Evolutionary conservation across 2,888 invertebrate species (phyloP).

Genomic region (Trilocha varians): DNA sequence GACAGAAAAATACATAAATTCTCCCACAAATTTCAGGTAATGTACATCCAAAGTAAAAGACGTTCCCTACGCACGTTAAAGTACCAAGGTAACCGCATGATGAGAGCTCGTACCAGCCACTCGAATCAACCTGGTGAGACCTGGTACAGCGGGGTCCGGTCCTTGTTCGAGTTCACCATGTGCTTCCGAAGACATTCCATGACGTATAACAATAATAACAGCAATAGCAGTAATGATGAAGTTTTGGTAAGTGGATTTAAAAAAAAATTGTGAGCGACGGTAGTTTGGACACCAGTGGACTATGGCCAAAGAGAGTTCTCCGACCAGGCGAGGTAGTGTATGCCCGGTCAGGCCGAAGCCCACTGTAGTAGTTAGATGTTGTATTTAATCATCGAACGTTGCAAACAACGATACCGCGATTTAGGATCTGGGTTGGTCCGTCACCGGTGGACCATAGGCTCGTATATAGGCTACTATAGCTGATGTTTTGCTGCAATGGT

Average conservation of each 20-base stretch:
- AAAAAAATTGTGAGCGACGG: no score
- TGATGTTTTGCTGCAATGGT: no score
- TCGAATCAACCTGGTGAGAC: conserved; percentile 16
- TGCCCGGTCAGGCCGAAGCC: no score
- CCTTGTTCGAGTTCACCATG: conserved; percentile 49
- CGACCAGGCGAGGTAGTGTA: no score
- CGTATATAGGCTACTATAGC: no score
- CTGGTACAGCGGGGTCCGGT: conserved; percentile 35
- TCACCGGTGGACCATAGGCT: no score
- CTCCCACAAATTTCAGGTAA: conserved; percentile 44
- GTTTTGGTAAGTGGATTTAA: conserved; percentile 51
- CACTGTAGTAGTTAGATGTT: no score
- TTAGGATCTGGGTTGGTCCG: no score
- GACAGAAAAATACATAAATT: not conserved
- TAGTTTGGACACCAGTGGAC: no score
- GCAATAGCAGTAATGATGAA: conserved; percentile 46
- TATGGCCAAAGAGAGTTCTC: no score
- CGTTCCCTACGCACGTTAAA: conserved; percentile 67
- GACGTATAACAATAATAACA: conserved; percentile 49
- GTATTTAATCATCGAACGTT: no score
- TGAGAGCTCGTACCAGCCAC: conserved; percentile 37
- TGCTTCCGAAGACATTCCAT: conserved; percentile 40
- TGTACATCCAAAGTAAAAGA: conserved; percentile 64
- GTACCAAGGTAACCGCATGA: conserved; percentile 60
- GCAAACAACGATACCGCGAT: no score